These are phyloP conservation scores for Vanessa tameamea DNA, from an alignment of 1,140 invertebrate genomes.

Conservation along the genomic window DNA sequence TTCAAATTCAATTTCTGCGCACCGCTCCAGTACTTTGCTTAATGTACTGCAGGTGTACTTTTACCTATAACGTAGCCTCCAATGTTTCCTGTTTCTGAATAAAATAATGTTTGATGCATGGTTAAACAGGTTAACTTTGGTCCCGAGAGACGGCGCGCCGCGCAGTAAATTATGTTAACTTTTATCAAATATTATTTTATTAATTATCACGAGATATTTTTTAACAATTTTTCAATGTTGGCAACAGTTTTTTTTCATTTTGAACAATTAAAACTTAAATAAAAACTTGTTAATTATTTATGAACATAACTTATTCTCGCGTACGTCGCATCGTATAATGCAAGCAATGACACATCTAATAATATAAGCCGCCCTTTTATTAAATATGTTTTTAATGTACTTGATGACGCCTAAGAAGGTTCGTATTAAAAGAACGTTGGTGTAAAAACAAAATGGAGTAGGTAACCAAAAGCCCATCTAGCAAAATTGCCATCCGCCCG, in stretches of 20 bases:
- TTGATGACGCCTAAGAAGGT: conserved; percentile 4
- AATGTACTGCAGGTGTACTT: conserved; percentile 58
- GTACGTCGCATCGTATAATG: too few species aligned
- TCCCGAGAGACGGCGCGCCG: conserved; percentile 30
- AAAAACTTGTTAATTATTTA: too few species aligned
- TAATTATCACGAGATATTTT: conserved; percentile 6
- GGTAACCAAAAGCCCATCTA: conserved; percentile 77
- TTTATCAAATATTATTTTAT: conserved; percentile 23
- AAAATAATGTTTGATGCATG: conserved; percentile 54
- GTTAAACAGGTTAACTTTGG: conserved; percentile 40
- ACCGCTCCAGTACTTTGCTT: conserved; percentile 56
- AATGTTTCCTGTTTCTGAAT: conserved; percentile 43
- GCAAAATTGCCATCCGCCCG: conserved; percentile 75
- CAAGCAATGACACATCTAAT: too few species aligned
- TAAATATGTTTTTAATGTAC: neutral
- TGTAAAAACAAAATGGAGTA: conserved; percentile 56
- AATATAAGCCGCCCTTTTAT: too few species aligned
- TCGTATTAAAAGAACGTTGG: conserved; percentile 65
- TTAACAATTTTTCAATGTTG: neutral
- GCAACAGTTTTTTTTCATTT: too few species aligned
- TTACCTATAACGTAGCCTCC: conserved; percentile 30
- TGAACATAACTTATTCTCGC: too few species aligned
- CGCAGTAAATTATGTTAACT: conserved; percentile 30
- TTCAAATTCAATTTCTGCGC: conserved; percentile 62
- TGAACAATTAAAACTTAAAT: too few species aligned